Percentiles rank a stretch among this genome's conserved stretches.
Conservation (phyloP, 2,113 vertebrate genomes). For the Mormyrus lacerda region DNA sequence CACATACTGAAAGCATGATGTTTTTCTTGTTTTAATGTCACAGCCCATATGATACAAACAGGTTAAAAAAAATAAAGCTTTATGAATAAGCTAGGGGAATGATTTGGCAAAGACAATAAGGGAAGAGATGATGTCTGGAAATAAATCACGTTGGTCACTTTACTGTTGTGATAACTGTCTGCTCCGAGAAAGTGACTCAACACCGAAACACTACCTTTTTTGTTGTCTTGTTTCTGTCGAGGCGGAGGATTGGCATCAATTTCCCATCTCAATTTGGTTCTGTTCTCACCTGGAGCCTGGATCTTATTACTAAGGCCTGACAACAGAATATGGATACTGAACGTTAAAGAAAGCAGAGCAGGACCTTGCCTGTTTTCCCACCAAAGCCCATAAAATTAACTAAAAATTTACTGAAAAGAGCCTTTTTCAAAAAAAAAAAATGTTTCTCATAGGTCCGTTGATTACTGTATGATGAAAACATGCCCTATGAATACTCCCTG, state of each 20-base stretch:
- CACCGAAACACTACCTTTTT: background rate
- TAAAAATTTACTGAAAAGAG: background rate
- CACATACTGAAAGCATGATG: background rate
- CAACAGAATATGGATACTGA: too few species aligned
- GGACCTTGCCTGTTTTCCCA: background rate
- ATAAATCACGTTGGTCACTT: background rate
- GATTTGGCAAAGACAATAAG: background rate
- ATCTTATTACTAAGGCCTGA: background rate
- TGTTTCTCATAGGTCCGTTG: background rate
- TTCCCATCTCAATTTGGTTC: background rate
- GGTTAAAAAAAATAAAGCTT: background rate
- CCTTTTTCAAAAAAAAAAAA: background rate
- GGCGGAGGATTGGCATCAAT: background rate
- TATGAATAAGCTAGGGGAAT: background rate
- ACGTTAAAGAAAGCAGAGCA: too few species aligned
- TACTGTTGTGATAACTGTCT: background rate
- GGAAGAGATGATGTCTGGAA: background rate
- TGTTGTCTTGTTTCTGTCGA: background rate
- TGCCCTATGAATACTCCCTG: background rate
- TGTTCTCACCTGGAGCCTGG: background rate
- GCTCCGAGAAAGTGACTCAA: background rate
- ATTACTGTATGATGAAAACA: background rate
- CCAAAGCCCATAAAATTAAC: background rate
- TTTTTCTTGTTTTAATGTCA: background rate
- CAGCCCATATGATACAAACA: background rate